Conservation (phyloP, 2,888 invertebrate genomes). For the Eupithecia subumbrata region DNA sequence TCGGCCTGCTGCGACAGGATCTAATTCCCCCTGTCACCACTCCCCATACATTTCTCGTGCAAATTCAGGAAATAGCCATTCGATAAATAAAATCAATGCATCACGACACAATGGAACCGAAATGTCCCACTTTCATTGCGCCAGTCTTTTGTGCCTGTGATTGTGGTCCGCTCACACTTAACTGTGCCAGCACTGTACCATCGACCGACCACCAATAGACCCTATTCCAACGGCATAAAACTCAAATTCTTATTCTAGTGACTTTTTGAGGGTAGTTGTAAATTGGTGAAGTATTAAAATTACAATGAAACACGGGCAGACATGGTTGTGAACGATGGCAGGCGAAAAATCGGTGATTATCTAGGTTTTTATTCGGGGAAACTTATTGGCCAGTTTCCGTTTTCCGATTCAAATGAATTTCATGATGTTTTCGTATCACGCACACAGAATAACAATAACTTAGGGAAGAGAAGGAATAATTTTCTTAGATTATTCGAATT, state of each 20-base stretch:
- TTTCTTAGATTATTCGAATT: neutral
- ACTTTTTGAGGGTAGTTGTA: slow-evolving; percentile 19
- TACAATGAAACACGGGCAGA: slow-evolving; percentile 57
- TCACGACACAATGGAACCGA: slow-evolving; percentile 51
- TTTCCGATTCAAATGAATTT: slow-evolving; percentile 14
- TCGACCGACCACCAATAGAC: neutral
- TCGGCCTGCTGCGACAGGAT: slow-evolving; percentile 20
- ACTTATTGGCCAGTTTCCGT: slow-evolving; percentile 10
- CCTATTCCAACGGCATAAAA: slow-evolving; percentile 8
- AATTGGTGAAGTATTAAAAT: slow-evolving; percentile 52
- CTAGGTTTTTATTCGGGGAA: slow-evolving; percentile 46
- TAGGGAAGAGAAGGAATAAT: neutral
- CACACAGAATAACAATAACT: neutral
- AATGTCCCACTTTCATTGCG: slow-evolving; percentile 57
- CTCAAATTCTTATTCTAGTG: neutral
- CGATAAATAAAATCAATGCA: slow-evolving; percentile 56
- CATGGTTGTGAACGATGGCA: slow-evolving; percentile 47
- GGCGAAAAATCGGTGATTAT: slow-evolving; percentile 54
- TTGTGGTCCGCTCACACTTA: slow-evolving; percentile 35
- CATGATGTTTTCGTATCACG: slow-evolving; percentile 2
- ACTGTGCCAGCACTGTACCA: slow-evolving; percentile 16
- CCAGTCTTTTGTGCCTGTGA: slow-evolving; percentile 47
- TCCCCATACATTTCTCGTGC: slow-evolving; percentile 34
- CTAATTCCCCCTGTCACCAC: slow-evolving; percentile 33
- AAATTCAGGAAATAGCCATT: slow-evolving; percentile 46